Conservation (phyloP, 2,113 vertebrate genomes). For the Aspiorhynchus laticeps region DNA sequence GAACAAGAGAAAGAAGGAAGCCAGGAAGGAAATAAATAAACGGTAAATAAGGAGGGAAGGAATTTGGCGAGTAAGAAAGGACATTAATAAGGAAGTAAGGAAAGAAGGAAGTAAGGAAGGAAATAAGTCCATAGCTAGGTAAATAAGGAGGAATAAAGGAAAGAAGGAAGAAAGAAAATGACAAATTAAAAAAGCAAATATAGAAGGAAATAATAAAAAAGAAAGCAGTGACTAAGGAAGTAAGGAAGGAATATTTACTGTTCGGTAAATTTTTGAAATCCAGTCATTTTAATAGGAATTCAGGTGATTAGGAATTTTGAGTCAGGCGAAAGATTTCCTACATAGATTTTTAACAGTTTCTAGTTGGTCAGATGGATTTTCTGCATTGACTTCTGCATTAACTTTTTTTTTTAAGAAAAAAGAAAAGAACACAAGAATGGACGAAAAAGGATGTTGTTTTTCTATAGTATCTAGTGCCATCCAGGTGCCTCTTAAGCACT, state of each 20-base stretch:
- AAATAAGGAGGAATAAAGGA: not conserved
- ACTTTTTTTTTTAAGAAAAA: slow-evolving; percentile 3
- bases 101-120: not conserved
- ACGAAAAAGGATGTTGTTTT: not conserved
- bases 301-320: not conserved
- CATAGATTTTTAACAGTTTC: too few relatives aligned
- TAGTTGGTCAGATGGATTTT: not conserved
- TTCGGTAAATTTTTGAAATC: not conserved
- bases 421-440: not conserved
- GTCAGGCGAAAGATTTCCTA: not conserved
- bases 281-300: not conserved
- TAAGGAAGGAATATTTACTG: not conserved
- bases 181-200: too few relatives aligned
- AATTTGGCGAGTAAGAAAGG: not conserved
- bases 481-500: slow-evolving; percentile 9
- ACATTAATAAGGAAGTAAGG: not conserved
- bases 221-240: not conserved
- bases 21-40: too few relatives aligned
- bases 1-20: not conserved
- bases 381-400: not conserved
- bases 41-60: not conserved
- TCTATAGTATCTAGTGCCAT: not conserved
- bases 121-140: not conserved
- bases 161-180: not conserved
- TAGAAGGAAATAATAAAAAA: not conserved